Percentiles rank a stretch among this genome's conserved stretches.
Evolutionary conservation across 2,888 invertebrate genomes (phyloP).

Genomic region (Cryptus armator): DNA sequence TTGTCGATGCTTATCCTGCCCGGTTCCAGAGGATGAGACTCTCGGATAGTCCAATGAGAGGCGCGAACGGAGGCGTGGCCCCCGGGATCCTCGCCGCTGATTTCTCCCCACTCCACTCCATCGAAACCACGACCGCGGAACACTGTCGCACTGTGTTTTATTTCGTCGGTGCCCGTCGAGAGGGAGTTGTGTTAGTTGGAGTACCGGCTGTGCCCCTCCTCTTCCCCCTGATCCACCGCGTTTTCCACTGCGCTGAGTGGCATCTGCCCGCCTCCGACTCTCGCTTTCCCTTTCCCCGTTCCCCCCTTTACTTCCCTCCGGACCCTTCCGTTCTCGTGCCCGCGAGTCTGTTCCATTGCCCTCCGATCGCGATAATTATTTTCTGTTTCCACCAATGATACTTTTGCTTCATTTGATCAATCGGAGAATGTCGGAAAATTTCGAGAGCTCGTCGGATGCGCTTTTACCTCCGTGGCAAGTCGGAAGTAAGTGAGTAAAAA

Average conservation of each 20-base stretch:
- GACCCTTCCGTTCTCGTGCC: background rate
- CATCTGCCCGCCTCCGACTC: slow-evolving; percentile 47
- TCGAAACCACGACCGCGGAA: slow-evolving; percentile 78
- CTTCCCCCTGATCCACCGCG: slow-evolving; percentile 47
- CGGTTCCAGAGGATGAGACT: slow-evolving; percentile 58
- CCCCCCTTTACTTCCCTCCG: background rate
- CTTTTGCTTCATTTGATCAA: too few species aligned
- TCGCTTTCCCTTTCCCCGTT: slow-evolving; percentile 34
- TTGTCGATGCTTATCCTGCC: slow-evolving; percentile 30
- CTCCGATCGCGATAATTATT: background rate
- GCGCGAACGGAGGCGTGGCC: slow-evolving; percentile 74
- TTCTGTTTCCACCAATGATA: too few species aligned
- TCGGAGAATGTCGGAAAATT: too few species aligned
- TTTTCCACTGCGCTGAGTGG: slow-evolving; percentile 60
- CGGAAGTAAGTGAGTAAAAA: too few species aligned
- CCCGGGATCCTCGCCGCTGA: slow-evolving; percentile 52
- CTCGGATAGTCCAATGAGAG: slow-evolving; percentile 74
- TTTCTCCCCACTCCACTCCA: slow-evolving; percentile 71
- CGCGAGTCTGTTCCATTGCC: background rate
- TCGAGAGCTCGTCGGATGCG: too few species aligned
- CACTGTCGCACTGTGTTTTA: slow-evolving; percentile 84
- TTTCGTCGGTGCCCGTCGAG: slow-evolving; percentile 74
- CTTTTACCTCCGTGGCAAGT: too few species aligned
- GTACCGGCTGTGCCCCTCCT: slow-evolving; percentile 67
- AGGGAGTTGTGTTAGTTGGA: slow-evolving; percentile 75